Base-by-base conservation (phyloP, 2,888 invertebrate species). In the Charanyca ferruginea region DNA sequence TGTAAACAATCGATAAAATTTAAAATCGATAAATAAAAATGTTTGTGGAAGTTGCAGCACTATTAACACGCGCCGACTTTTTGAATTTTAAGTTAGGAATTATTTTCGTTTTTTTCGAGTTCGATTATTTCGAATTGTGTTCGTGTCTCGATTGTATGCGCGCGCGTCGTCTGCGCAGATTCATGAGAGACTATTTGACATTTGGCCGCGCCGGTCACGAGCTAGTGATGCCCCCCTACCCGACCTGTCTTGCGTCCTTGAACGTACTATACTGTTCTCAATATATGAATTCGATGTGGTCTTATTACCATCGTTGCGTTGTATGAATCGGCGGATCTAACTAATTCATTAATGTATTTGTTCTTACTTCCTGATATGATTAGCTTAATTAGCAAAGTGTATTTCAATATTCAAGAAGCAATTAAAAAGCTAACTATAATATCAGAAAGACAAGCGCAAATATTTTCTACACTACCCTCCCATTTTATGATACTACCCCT, bases 151-250 rank as follows among this genome's bases (percentile, higher is more conserved):
- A 61, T 77, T 66, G 77, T 60, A 54, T 70, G 70, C 80, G 80
- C 88, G 86, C 81, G 80, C 79, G 70, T 55, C 49, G 59, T 67
- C 66, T 13, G 61, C 76, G 77, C 75, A 44, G 75, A 63, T 63
- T 71, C 69, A 69, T 69, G 74, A 69, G 72, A 79, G 81, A 84
- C 83, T 84, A 74, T 72, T 77, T 84, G 83, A 78, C 81, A 84
- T 84, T 83, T 81, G 74, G 70, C 64, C 55, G 64, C 51, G 66
- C 70, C 81, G 77, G 74, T 77, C 77, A 71, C 78, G 78, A 83
- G 83, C 52, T 75, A 83, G 79, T 70, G 74, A 77, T 71, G 78
- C 72, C 78, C 80, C 81, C 77, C 83, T 83, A 83, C 83, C 51
- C 74, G 64, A 65, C 69, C 70, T 65, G 73, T 41, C 41, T 52